Evolutionary conservation across 1,140 invertebrate species (phyloP), one percentile per base, ranked within the genome.

Genomic region (Drosophila persimilis): DNA sequence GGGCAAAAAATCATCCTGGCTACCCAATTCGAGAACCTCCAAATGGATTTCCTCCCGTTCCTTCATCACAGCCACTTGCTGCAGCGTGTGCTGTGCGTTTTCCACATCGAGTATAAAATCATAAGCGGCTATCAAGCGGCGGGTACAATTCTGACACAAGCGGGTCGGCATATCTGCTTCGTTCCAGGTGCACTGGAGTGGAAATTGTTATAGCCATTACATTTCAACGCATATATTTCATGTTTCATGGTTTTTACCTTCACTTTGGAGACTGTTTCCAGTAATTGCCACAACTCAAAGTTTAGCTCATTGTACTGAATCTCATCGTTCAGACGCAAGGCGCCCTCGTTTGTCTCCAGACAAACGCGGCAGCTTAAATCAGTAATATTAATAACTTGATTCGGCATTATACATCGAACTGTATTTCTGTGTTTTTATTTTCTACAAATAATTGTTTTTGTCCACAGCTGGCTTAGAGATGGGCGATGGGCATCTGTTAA

Each of bases 101-200:
- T 89, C 75, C 17, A 83, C 71, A 6, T 75, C 60, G 2, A 69
- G 50, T 3, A 90, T 77, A 13, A 90, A 90, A 53, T 90, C 89
- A 52, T 80, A 90, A 5, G 89, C 75, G 11, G 56, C 59, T 6
- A 90, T 66, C 15, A 90, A 46, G 0, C 83, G 73, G 2, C 73
- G 55, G 0, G 75, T 79, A 24, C 89, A 90, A 11, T 26, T 59
- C 11, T 79, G 72, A 22, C 89, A 90, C 29, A 90, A 56, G 9
- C 72, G 84, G 4, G 53, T 60, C 2, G 89, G 88, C 29, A 80
- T 48, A 52, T 73, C 57, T 0, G 74, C 63, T 17, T 66, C 58
- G n/a, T 61, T 61, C 61, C 69, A 66, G 11, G 17, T 39, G 46
- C 45, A 67, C 58, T 71, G 22, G 5, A 20, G n/a, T 43, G 5